A percentile compares a stretch with the other conserved stretches of the same genome.
These are phyloP conservation scores for Ganaspis brasiliensis DNA, from an alignment of 2,888 invertebrate species.

Conservation along the genomic window DNA sequence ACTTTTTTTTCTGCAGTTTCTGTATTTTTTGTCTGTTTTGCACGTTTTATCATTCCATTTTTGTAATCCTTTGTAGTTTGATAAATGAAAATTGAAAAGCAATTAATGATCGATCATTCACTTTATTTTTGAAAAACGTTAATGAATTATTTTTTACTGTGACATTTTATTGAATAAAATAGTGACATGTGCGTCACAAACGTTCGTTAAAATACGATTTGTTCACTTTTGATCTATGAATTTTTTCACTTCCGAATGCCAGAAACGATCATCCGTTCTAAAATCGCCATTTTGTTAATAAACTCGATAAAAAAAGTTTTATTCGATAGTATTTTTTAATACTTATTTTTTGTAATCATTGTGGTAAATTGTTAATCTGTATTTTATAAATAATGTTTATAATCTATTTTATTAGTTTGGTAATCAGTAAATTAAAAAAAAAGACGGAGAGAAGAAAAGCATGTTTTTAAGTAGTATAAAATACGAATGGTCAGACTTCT, in stretches of 20 bases:
- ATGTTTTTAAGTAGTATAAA: background rate
- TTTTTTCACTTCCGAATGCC: constrained; percentile 6
- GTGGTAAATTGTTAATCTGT: background rate
- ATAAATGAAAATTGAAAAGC: background rate
- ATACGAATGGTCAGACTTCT: background rate
- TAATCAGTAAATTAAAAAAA: background rate
- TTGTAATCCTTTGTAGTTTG: background rate
- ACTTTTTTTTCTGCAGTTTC: too few species aligned
- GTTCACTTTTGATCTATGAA: background rate
- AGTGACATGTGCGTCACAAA: background rate
- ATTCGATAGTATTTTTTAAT: background rate
- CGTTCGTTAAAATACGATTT: background rate
- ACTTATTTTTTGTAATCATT: background rate
- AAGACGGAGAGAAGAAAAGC: too few species aligned
- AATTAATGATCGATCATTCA: background rate
- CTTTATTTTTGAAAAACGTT: background rate
- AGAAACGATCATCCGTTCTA: background rate
- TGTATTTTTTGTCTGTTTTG: too few species aligned
- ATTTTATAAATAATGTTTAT: too few species aligned
- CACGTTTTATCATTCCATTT: too few species aligned
- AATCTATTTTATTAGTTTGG: too few species aligned
- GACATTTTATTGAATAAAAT: background rate
- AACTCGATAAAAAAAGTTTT: constrained; percentile 2
- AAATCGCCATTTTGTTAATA: background rate
- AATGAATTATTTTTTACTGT: background rate